phyloP scores from a whole-genome alignment of 2,888 invertebrate genomes.

The Eupithecia abbreviata region DNA sequence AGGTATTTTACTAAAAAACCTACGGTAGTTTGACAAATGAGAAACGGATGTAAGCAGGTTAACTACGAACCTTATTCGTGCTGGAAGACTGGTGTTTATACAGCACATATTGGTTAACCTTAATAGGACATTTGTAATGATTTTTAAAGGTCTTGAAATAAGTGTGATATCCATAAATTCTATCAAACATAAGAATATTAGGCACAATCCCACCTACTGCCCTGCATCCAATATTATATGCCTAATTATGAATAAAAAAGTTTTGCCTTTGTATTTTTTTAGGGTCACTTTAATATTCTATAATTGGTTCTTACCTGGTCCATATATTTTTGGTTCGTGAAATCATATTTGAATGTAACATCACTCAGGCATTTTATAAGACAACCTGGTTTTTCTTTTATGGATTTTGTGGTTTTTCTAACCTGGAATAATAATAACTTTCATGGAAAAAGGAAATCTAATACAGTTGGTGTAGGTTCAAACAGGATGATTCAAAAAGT shows the following conservation, averaged over 20 bases:
- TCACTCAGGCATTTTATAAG: constrained; percentile 13
- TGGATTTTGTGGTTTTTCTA: not conserved
- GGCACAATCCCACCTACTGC: not conserved
- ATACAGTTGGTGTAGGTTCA: no score
- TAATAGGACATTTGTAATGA: no score
- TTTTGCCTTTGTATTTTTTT: no score
- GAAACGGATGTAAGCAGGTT: no score
- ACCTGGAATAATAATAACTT: not conserved
- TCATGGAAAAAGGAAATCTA: no score
- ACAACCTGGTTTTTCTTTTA: not conserved
- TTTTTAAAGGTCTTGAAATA: no score
- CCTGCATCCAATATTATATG: not conserved
- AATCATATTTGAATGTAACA: not conserved
- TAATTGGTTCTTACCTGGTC: constrained; percentile 3
- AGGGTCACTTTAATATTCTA: not conserved
- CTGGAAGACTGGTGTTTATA: no score
- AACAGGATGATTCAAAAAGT: no score
- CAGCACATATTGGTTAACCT: no score
- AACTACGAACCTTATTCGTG: no score
- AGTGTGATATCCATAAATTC: not conserved
- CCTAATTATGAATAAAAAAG: no score
- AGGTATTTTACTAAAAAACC: not conserved
- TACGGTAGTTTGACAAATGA: no score
- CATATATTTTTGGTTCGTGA: constrained; percentile 19
- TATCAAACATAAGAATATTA: not conserved